A percentile compares a stretch with the other conserved stretches of the same genome.
Evolutionary conservation across 2,113 vertebrate genomes (phyloP).

Genomic region (Conger conger): DNA sequence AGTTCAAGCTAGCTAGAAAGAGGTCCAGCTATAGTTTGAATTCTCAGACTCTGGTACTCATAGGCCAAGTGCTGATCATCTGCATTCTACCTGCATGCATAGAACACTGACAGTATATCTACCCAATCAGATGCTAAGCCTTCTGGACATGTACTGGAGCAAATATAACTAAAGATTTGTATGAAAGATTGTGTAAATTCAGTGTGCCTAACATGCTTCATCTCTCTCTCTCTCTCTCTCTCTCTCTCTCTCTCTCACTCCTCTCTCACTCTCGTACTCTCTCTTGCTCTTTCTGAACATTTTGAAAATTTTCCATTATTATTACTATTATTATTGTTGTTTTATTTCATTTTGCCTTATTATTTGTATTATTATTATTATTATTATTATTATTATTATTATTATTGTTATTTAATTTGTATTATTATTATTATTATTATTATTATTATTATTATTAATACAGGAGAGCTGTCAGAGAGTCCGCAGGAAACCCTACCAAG

Average conservation of each 20-base stretch:
- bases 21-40: too few relatives aligned
- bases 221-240: background rate
- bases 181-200: background rate
- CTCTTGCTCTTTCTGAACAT: background rate
- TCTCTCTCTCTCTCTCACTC: background rate
- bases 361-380: background rate
- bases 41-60: too few relatives aligned
- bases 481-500: slow-evolving; percentile 23
- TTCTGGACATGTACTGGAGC: too few relatives aligned
- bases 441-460: background rate
- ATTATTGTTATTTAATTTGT: background rate
- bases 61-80: too few relatives aligned
- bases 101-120: too few relatives aligned
- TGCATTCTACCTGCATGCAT: too few relatives aligned
- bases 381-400: background rate
- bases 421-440: background rate
- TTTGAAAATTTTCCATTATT: too few relatives aligned
- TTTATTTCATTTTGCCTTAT: background rate
- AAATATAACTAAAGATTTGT: background rate
- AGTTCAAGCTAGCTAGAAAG: too few relatives aligned
- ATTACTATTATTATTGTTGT: background rate
- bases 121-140: too few relatives aligned
- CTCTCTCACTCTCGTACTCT: too few relatives aligned
- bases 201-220: background rate
- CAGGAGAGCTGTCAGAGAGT: slow-evolving; percentile 18